Conservation (phyloP, 2,888 invertebrate genomes). For the Epinotia demarniana region DNA sequence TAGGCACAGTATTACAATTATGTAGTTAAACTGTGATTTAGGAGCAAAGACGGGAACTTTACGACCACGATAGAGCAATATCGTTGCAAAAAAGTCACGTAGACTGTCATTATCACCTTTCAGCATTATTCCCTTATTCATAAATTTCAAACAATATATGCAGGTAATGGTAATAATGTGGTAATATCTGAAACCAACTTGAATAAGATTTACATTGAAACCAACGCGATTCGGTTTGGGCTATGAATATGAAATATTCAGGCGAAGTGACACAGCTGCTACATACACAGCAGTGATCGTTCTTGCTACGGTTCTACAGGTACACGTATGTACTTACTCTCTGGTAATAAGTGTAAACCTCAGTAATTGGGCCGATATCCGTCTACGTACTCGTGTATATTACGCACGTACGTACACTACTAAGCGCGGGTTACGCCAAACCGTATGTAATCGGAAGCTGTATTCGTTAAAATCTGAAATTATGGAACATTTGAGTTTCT, state of each 20-base stretch:
- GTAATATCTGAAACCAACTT: conserved; percentile 50
- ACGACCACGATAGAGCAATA: no score
- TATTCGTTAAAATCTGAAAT: no score
- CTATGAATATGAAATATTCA: conserved; percentile 59
- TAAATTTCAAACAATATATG: conserved; percentile 21
- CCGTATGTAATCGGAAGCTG: no score
- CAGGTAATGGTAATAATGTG: conserved; percentile 32
- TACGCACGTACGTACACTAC: no score
- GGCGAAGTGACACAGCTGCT: conserved; percentile 50
- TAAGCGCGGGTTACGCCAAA: no score
- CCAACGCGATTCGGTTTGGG: conserved; percentile 50
- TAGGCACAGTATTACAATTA: no score
- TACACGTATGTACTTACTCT: not conserved
- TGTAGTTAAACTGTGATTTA: no score
- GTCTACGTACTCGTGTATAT: not conserved
- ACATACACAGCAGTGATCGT: conserved; percentile 53
- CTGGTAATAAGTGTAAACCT: conserved; percentile 15
- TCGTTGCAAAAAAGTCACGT: no score
- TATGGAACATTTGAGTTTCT: no score
- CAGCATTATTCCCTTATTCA: not conserved
- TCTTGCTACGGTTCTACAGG: conserved; percentile 41
- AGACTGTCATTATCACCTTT: no score
- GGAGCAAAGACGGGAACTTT: no score
- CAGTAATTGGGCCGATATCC: conserved; percentile 14
- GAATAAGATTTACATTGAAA: conserved; percentile 60